Evolutionary conservation across 2,888 invertebrate species (phyloP).

Genomic region (Andrena chrysosceles): DNA sequence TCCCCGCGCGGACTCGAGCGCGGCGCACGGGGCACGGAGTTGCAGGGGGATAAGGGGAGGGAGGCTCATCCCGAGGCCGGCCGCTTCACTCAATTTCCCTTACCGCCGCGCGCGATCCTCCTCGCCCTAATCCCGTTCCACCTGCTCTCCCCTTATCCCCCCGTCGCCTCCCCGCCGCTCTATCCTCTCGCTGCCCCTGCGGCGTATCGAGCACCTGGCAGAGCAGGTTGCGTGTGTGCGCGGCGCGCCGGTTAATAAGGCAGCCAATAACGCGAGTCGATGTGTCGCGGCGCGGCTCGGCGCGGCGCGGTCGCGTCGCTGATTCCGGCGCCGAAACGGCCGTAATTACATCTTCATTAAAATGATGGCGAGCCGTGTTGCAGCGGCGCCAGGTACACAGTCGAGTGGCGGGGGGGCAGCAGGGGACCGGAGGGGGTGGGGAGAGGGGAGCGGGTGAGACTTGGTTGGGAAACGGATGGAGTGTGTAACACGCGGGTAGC

Average conservation of each 20-base stretch:
- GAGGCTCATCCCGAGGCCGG: slow-evolving; percentile 23
- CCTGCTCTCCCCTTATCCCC: not conserved
- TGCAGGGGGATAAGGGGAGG: not conserved
- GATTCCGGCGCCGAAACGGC: slow-evolving; percentile 80
- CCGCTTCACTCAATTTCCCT: slow-evolving; percentile 55
- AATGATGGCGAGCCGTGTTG: slow-evolving; percentile 78
- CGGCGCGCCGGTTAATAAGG: slow-evolving; percentile 78
- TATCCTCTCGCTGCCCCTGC: slow-evolving; percentile 2
- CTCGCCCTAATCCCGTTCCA: not conserved
- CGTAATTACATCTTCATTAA: slow-evolving; percentile 85
- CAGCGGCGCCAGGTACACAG: slow-evolving; percentile 64
- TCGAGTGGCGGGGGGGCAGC: slow-evolving; percentile 9
- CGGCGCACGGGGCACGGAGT: not conserved
- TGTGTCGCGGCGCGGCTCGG: slow-evolving; percentile 66
- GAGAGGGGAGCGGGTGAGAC: not conserved
- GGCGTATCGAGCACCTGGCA: slow-evolving; percentile 41
- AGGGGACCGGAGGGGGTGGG: not conserved
- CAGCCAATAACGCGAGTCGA: slow-evolving; percentile 80
- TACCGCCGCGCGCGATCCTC: slow-evolving; percentile 22
- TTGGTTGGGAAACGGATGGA: slow-evolving; percentile 46
- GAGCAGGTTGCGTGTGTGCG: slow-evolving; percentile 49
- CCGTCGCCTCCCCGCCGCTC: not conserved
- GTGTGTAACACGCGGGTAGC: slow-evolving; percentile 64
- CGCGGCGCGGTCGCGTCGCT: slow-evolving; percentile 71
- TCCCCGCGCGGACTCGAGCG: slow-evolving; percentile 34